phyloP scores from a whole-genome alignment of 2,113 vertebrate genomes.

The Sapajus apella region DNA sequence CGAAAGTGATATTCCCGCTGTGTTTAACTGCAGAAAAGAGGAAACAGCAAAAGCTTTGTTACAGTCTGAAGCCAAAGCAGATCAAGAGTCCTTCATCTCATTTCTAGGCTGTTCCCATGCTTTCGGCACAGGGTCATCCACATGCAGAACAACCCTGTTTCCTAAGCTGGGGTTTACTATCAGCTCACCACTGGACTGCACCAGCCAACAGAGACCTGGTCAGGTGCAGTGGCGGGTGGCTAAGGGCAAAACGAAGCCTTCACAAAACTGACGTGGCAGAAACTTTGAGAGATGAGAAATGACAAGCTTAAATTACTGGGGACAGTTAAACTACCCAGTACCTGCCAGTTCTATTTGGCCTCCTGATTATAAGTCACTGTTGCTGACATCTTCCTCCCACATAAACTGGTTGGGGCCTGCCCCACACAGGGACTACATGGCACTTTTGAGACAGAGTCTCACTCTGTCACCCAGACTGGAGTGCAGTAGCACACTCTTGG shows the following conservation, averaged over 20 bases:
- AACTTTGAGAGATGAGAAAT: rapidly evolving
- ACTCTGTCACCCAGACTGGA: too few species aligned
- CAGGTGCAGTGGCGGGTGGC: slow-evolving; percentile 70
- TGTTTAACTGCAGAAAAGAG: slow-evolving; percentile 90
- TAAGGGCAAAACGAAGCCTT: neutral
- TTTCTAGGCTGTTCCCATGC: slow-evolving; percentile 37
- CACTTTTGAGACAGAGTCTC: too few species aligned
- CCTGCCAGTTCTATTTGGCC: neutral
- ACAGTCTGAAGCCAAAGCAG: rapidly evolving
- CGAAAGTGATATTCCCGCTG: slow-evolving; percentile 92
- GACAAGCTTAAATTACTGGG: rapidly evolving
- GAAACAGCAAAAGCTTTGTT: rapidly evolving
- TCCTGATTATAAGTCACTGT: neutral
- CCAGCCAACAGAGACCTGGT: neutral
- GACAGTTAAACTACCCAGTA: neutral
- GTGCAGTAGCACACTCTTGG: too few species aligned
- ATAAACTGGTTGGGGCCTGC: neutral
- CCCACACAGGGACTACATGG: neutral
- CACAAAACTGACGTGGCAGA: neutral
- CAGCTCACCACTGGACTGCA: slow-evolving; percentile 75
- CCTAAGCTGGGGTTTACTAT: slow-evolving; percentile 60
- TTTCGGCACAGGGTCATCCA: slow-evolving; percentile 70
- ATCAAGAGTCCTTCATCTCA: rapidly evolving
- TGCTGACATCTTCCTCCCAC: too few species aligned
- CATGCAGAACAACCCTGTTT: slow-evolving; percentile 61